Base-by-base conservation (phyloP, 2,797 vertebrate genomes). In the Trachops cirrhosus region DNA sequence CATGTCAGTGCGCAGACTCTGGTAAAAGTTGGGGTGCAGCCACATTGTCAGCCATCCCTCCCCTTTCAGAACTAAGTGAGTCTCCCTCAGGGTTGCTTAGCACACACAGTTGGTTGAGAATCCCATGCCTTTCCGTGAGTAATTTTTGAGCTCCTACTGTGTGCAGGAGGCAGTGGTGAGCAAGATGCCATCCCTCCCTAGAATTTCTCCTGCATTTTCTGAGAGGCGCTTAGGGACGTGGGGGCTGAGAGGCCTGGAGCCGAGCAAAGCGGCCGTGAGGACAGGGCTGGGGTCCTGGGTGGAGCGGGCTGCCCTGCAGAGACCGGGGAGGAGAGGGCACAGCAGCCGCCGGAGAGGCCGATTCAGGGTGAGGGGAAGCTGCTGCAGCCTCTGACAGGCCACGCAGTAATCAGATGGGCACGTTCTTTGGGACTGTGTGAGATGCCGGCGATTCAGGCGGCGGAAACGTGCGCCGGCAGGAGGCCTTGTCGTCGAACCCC, bases 321-420 rank as follows among this genome's bases (percentile, higher is more conserved):
- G 48, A 26, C 21, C 1, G 2, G 19, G 87, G 34, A 0, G 5
- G 9, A 34, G 19, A 22, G 4, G 32, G 21, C 7, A 37, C 2
- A n/a, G 14, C 48, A 52, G n/a, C n/a, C 3, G 75, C 37, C 9
- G n/a, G 24, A 10, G 5, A 22, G 87, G 59, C 50, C 7, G 22
- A 15, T 7, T 10, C 34, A 8, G 48, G 32, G 3, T 6, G 6
- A 21, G 22, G 37, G 32, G 71, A 41, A 3, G 37, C 46, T 0
- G 0, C 44, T 2, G 15, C 15, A 5, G 34, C 9, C 7, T 34
- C 37, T 21, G 0, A 10, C 57, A 4, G 0, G 21, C 0, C 1
- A 6, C n/a, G 14, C 11, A 19, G 1, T 3, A 24, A 9, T 26
- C 5, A 5, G 11, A 22, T 15, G 37, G 24, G 6, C 11, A 10